A percentile compares a stretch with the other conserved stretches of the same genome.
Conservation (phyloP, 2,797 vertebrate genomes). For the Gila robusta region DNA sequence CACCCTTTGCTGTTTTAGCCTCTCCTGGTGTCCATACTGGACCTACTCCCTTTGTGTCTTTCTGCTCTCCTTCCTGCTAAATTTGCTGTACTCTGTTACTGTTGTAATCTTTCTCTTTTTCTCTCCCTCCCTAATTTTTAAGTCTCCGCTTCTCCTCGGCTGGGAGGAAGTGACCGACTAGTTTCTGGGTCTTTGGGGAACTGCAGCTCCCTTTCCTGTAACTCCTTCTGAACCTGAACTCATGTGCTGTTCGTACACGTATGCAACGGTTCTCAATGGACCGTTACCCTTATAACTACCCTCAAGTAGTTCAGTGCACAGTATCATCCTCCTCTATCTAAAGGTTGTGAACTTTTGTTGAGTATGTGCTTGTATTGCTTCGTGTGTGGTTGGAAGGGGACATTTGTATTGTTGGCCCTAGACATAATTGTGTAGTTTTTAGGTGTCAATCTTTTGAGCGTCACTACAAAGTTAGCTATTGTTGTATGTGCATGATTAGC, state of each 20-base stretch:
- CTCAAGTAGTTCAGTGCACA: not conserved
- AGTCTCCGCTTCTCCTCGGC: slow-evolving; percentile 41
- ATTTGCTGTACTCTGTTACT: slow-evolving; percentile 21
- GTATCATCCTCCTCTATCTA: slow-evolving; percentile 9
- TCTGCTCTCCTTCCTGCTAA: slow-evolving; percentile 10
- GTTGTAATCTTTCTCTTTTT: slow-evolving; percentile 21
- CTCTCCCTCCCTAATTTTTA: slow-evolving; percentile 21
- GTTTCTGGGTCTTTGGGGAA: slow-evolving; percentile 77
- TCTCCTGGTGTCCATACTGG: slow-evolving; percentile 7
- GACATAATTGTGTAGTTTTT: not conserved
- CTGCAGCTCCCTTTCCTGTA: slow-evolving; percentile 83
- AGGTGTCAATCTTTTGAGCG: not conserved
- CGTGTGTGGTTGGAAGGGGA: slow-evolving; percentile 1
- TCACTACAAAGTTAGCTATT: not conserved
- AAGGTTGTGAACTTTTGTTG: slow-evolving; percentile 18
- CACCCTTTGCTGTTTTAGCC: slow-evolving; percentile 18
- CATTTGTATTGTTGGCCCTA: not conserved
- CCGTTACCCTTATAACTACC: slow-evolving; percentile 48
- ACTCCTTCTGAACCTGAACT: slow-evolving; percentile 70
- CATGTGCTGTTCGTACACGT: not conserved
- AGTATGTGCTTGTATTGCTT: not conserved
- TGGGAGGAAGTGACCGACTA: slow-evolving; percentile 79
- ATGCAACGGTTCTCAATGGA: slow-evolving; percentile 20
- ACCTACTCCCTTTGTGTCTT: slow-evolving; percentile 22
- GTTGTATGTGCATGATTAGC: not conserved